These are phyloP conservation scores for Meiosimyza platycephala DNA, from an alignment of 2,888 invertebrate genomes.

Conservation along the genomic window DNA sequence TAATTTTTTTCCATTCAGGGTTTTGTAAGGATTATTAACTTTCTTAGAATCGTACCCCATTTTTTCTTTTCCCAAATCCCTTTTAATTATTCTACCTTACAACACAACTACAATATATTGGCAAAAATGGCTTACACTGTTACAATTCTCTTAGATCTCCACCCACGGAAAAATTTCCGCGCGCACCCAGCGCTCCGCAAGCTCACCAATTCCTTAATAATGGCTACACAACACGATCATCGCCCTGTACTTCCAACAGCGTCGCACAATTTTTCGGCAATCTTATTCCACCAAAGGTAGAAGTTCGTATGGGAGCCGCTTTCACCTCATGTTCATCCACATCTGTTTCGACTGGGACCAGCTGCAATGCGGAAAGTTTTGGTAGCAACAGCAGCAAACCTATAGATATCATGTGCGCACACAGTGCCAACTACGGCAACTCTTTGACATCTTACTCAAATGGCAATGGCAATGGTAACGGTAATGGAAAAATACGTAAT, in stretches of 20 bases:
- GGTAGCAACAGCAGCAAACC: constrained; percentile 59
- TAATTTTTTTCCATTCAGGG: neutral
- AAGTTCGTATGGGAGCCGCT: constrained; percentile 58
- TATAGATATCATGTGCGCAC: constrained; percentile 59
- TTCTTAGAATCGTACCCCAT: too few relatives aligned
- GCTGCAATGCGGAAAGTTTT: constrained; percentile 49
- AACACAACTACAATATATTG: too few relatives aligned
- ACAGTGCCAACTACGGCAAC: constrained; percentile 33
- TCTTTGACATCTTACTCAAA: neutral
- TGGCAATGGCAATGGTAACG: constrained; percentile 44
- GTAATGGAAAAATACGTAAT: constrained; percentile 29
- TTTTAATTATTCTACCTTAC: too few relatives aligned
- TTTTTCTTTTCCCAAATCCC: too few relatives aligned
- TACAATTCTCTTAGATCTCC: neutral
- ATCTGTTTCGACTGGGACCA: constrained; percentile 36
- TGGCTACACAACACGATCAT: constrained; percentile 25
- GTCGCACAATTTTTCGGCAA: constrained; percentile 63
- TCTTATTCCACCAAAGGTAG: constrained; percentile 66
- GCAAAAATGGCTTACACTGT: too few relatives aligned
- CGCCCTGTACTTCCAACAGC: constrained; percentile 47
- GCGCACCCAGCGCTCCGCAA: constrained; percentile 45
- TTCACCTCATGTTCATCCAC: constrained; percentile 36
- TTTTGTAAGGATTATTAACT: too few relatives aligned
- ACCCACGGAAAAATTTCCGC: constrained; percentile 46
- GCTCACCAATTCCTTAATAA: constrained; percentile 30